phyloP scores from a whole-genome alignment of 2,113 vertebrate species.

The Acanthisitta chloris region DNA sequence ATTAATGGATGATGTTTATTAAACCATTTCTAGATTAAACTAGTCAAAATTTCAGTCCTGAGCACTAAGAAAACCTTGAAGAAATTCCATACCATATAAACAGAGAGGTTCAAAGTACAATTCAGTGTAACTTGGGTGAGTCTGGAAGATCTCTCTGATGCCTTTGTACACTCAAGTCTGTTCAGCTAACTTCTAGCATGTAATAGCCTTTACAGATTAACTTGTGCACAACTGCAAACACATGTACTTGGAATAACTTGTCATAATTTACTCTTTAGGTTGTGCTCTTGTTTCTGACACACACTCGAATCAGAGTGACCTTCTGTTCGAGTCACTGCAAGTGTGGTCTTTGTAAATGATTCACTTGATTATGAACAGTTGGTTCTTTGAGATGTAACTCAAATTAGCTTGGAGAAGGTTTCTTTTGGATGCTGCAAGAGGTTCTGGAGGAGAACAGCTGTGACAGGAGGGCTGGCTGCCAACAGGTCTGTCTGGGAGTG shows the following conservation, averaged over 20 bases:
- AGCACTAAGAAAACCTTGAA: not conserved
- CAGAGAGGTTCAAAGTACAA: not conserved
- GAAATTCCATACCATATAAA: not conserved
- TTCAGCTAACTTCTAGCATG: not conserved
- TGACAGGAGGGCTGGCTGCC: not conserved
- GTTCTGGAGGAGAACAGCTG: not conserved
- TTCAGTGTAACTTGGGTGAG: not conserved
- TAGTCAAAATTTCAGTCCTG: not conserved
- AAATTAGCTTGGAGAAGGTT: not conserved
- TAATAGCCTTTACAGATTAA: not conserved
- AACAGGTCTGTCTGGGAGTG: not conserved
- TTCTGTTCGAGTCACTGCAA: not conserved
- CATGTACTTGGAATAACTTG: not conserved
- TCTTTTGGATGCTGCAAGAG: slow-evolving; percentile 8
- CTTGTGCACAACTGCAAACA: slow-evolving; percentile 3
- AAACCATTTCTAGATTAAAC: not conserved
- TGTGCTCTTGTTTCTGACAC: slow-evolving; percentile 29
- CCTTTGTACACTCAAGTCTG: not conserved
- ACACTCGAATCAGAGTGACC: not conserved
- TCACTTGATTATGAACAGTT: not conserved
- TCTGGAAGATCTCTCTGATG: not conserved
- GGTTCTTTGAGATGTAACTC: slow-evolving; percentile 23
- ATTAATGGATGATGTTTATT: not conserved
- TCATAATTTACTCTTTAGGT: not conserved
- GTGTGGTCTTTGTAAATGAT: slow-evolving; percentile 20